Conservation (phyloP, 64 coral and sea anemone genomes). For the Actinia tenebrosa region DNA sequence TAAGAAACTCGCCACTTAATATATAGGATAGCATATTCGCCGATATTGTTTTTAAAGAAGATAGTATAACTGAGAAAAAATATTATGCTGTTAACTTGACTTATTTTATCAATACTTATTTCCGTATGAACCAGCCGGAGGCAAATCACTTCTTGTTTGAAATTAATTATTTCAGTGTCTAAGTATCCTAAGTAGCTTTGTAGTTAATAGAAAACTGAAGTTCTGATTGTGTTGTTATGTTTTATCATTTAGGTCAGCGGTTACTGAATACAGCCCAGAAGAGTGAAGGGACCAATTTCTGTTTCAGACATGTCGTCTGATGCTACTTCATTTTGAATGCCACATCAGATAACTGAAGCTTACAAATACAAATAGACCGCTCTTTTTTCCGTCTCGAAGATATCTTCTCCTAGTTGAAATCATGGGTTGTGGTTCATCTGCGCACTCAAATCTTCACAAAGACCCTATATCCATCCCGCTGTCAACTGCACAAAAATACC, state of each 20-base stretch:
- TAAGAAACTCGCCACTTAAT: too few species aligned
- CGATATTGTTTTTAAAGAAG: too few species aligned
- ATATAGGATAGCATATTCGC: too few species aligned
- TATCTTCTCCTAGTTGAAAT: background rate
- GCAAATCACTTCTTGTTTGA: too few species aligned
- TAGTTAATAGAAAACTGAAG: background rate
- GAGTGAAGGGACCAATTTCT: background rate
- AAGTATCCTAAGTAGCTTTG: background rate
- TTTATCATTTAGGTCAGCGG: background rate
- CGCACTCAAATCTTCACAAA: conserved; percentile 10
- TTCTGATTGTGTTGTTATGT: too few species aligned
- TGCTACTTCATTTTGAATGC: background rate
- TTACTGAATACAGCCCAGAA: background rate
- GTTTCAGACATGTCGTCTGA: background rate
- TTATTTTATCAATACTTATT: too few species aligned
- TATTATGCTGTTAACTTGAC: too few species aligned
- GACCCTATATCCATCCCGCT: conserved; percentile 29
- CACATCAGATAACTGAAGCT: background rate
- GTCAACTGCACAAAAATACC: conserved; percentile 65
- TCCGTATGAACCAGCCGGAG: too few species aligned
- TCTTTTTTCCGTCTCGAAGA: background rate
- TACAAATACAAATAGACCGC: background rate
- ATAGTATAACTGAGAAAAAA: too few species aligned
- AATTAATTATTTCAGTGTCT: too few species aligned
- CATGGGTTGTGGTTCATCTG: conserved; percentile 63